Evolutionary conservation across 2,888 invertebrate genomes (phyloP).

Genomic region (Drosophila recens): DNA sequence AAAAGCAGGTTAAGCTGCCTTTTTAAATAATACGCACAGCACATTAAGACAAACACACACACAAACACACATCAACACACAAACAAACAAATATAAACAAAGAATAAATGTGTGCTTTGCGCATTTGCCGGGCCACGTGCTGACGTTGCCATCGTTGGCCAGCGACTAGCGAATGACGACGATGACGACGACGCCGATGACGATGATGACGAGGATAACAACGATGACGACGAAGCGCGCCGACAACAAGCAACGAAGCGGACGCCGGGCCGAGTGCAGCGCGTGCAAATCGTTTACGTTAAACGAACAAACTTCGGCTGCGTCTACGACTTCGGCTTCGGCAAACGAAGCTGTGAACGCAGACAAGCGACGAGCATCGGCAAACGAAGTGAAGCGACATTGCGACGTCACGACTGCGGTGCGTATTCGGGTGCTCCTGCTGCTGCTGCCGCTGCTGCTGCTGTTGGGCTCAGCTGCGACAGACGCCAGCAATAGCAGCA

Average conservation of each 20-base stretch:
- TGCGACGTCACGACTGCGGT: neutral
- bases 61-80: neutral
- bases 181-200: too few species aligned
- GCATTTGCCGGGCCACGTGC: constrained; percentile 59
- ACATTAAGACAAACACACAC: constrained; percentile 46
- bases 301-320: neutral
- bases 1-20: constrained; percentile 79
- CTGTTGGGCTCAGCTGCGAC: constrained; percentile 14
- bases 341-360: constrained; percentile 4
- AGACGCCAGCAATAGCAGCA: constrained; percentile 10
- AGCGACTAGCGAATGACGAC: constrained; percentile 50
- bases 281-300: constrained; percentile 13
- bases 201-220: neutral
- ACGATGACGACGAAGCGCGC: neutral
- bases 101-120: neutral
- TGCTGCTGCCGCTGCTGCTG: constrained; percentile 2
- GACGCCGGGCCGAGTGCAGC: neutral
- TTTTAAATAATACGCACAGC: constrained; percentile 74
- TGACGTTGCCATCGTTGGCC: constrained; percentile 42
- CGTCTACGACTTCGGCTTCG: neutral
- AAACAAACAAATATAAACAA: neutral
- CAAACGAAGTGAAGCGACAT: neutral
- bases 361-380: neutral
- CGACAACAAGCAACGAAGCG: constrained; percentile 3
- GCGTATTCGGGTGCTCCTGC: constrained; percentile 13